These are phyloP conservation scores for Epistrophella euchroma DNA, from an alignment of 2,888 invertebrate species.

Conservation along the genomic window DNA sequence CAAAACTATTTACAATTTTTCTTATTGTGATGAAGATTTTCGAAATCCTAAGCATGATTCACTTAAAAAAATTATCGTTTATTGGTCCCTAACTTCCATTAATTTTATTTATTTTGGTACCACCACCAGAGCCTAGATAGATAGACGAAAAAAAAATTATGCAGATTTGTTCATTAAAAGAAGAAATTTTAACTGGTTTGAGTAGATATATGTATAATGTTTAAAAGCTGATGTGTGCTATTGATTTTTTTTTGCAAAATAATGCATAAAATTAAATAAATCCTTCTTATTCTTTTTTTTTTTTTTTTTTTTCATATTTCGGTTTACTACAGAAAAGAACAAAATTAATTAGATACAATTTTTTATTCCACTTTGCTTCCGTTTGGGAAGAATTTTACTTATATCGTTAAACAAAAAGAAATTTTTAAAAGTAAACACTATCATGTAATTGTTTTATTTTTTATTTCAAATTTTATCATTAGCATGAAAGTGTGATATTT, in stretches of 20 bases:
- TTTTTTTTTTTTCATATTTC: neutral
- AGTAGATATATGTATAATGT: neutral
- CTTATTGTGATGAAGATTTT: neutral
- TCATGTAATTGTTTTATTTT: neutral
- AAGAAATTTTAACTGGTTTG: slow-evolving; percentile 1
- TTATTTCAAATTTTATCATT: neutral
- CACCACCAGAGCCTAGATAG: neutral
- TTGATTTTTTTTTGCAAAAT: neutral
- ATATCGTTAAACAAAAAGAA: too few relatives aligned
- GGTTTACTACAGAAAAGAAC: neutral
- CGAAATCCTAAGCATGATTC: neutral
- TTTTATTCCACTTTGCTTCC: neutral
- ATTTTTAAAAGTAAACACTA: too few relatives aligned
- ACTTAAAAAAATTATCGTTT: neutral
- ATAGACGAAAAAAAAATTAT: neutral
- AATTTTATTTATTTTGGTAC: neutral
- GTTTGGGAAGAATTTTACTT: neutral
- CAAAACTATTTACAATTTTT: neutral
- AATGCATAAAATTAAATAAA: neutral
- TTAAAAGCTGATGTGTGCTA: neutral
- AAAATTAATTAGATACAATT: neutral
- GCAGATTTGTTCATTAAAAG: slow-evolving; percentile 7
- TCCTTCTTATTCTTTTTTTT: neutral
- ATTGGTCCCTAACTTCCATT: neutral
- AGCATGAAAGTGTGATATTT: neutral